A percentile compares a stretch with the other conserved stretches of the same genome.
Conservation (phyloP, 1,140 invertebrate genomes). For the Streblospio benedicti region DNA sequence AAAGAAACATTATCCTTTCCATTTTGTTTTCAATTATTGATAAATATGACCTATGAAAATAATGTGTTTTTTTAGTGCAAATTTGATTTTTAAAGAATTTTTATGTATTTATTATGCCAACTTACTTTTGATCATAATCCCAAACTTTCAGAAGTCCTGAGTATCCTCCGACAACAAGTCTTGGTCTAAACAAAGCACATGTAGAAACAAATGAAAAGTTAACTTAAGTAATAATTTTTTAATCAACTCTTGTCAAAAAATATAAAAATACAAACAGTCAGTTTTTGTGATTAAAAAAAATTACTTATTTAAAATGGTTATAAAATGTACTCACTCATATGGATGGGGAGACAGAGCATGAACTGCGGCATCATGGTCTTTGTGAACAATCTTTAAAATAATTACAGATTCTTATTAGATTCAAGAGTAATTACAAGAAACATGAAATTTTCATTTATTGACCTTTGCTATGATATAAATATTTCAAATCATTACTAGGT, state of each 20-base stretch:
- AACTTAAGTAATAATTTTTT: neutral
- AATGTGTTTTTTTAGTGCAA: neutral
- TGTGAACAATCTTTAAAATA: conserved; percentile 37
- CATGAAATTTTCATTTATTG: conserved; percentile 6
- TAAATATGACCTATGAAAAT: neutral
- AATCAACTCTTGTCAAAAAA: neutral
- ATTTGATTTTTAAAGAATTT: neutral
- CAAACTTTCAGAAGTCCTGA: conserved; percentile 43
- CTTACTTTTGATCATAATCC: conserved; percentile 45
- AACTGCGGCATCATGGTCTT: conserved; percentile 42
- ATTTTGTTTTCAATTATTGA: neutral
- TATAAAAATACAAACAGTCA: neutral
- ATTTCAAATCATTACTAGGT: no score
- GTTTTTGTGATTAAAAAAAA: neutral
- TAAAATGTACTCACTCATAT: conserved; percentile 31
- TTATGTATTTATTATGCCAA: conserved; percentile 10
- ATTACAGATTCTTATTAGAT: neutral
- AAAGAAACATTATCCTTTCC: no score
- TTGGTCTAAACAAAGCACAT: conserved; percentile 31
- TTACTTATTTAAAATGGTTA: neutral
- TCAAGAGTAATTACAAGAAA: neutral
- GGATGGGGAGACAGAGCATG: conserved; percentile 43
- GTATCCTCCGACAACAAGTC: conserved; percentile 41
- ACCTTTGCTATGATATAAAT: no score
- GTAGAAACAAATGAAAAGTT: neutral